phyloP scores from a whole-genome alignment of 2,113 vertebrate species.

The Nannobrachium achirus region DNA sequence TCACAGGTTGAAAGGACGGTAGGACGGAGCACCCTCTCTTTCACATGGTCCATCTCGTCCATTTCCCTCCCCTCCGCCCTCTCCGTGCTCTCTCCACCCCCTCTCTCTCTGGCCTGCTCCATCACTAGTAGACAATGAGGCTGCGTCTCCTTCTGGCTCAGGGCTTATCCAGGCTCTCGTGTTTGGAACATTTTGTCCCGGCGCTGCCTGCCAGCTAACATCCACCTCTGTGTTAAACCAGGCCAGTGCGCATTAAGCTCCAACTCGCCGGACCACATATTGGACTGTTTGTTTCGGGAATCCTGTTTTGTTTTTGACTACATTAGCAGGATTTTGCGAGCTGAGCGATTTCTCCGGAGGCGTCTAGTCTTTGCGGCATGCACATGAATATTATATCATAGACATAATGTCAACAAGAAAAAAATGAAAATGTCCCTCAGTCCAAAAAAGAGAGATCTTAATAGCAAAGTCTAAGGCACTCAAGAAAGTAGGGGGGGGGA shows the following conservation, averaged over 20 bases:
- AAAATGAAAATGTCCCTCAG: too few species aligned
- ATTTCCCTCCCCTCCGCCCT: background rate
- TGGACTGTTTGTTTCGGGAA: background rate
- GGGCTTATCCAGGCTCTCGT: slow-evolving; percentile 43
- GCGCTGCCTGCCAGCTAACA: slow-evolving; percentile 41
- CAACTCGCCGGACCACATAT: background rate
- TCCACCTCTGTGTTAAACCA: slow-evolving; percentile 41
- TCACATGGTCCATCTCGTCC: background rate
- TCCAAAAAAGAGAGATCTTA: too few species aligned
- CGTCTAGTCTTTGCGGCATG: slow-evolving; percentile 19
- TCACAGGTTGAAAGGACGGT: too few species aligned
- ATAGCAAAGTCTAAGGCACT: too few species aligned
- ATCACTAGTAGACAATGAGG: slow-evolving; percentile 47
- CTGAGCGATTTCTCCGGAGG: slow-evolving; percentile 31
- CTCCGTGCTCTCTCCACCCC: background rate
- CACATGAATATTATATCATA: too few species aligned
- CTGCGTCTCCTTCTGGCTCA: slow-evolving; percentile 24
- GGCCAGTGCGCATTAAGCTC: slow-evolving; percentile 35
- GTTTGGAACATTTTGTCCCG: slow-evolving; percentile 73
- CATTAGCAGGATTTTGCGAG: slow-evolving; percentile 9
- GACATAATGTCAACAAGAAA: background rate
- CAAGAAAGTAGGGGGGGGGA: too few species aligned
- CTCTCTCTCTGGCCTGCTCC: background rate
- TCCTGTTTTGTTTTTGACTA: slow-evolving; percentile 17
- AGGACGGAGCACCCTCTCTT: too few species aligned